These are phyloP conservation scores for Ophioninae sp. DNA, from an alignment of 2,888 invertebrate genomes.

Conservation along the genomic window DNA sequence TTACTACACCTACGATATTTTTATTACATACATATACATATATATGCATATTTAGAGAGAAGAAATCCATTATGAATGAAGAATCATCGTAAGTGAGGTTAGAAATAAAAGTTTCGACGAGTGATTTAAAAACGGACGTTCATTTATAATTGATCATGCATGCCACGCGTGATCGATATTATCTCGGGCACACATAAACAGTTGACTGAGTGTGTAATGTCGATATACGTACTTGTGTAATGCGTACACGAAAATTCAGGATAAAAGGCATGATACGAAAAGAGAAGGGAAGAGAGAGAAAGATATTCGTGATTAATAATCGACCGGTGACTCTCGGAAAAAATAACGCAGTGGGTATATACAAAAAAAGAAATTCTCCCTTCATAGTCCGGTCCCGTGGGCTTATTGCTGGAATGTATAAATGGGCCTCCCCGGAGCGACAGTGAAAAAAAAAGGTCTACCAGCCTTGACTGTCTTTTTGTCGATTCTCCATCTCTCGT, in stretches of 20 bases:
- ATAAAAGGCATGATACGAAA: background rate
- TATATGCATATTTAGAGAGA: background rate
- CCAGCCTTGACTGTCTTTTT: conserved; percentile 11
- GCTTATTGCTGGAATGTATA: conserved; percentile 45
- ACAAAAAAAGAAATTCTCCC: conserved; percentile 28
- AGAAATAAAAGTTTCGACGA: conserved; percentile 49
- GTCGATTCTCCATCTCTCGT: conserved; percentile 27
- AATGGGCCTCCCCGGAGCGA: conserved; percentile 51
- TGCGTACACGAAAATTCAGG: background rate
- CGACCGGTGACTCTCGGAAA: conserved; percentile 66
- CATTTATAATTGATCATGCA: conserved; percentile 66
- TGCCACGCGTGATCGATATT: conserved; percentile 66
- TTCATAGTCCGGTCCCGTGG: conserved; percentile 31
- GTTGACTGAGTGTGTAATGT: conserved; percentile 13
- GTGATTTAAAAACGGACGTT: conserved; percentile 60
- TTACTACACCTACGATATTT: too few species aligned
- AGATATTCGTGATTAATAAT: conserved; percentile 65
- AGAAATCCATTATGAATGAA: background rate
- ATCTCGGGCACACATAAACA: conserved; percentile 43
- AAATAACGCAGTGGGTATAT: conserved; percentile 47
- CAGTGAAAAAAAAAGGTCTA: conserved; percentile 37
- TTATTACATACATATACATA: background rate
- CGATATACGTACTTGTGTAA: background rate
- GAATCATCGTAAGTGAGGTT: conserved; percentile 48
- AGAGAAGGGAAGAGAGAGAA: conserved; percentile 29